Base-by-base conservation (phyloP, 2,113 vertebrate genomes). In the Indicator indicator region DNA sequence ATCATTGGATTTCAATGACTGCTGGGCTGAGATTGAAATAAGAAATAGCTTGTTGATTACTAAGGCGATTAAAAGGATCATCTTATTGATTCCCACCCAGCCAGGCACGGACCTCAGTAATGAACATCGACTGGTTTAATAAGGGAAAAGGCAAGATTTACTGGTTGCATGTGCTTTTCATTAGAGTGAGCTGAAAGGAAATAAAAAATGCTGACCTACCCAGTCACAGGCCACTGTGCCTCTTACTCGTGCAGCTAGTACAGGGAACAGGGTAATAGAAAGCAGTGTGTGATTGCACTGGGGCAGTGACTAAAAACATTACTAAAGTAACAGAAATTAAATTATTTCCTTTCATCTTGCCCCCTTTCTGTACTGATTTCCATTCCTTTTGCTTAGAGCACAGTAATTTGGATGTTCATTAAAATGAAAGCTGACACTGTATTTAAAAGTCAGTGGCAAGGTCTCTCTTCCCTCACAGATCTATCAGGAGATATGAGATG, bases 131-230 rank as follows among this genome's bases (percentile, higher is more conserved):
- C 96, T 96, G 88, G 95, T 96, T 98, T 98, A 98, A 97, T 98
- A 97, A 95, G 96, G 95, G 95, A 96, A 94, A 97, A 97, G 89
- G 94, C 95, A 97, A 97, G 96, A 98, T 98, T 98, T 98, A 97
- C 96, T 96, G 95, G 95, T 94, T 38, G 86, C 97, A 98, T 98
- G 97, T 98, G 98, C 97, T 98, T 98, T 98, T 98, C 97, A 98
- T 99, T 98, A 98, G 97, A 90, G 83, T 92, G 91, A 95, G 90
- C 60, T 74, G 91, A 97, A 97, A 98, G 98, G 98, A 98, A 99
- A 98, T 98, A 98, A 98, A 98, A 97, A 98, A 97, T 96, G 94
- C 94, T 98, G 98, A 98, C 98, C 98, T 96, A 94, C 94, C 97
- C 82, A 84, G 94, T 97, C 96, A 96, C 92, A 94, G 98, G 96